These are phyloP conservation scores for Oreotrochilus melanogaster DNA, from an alignment of 2,113 vertebrate species.

Conservation along the genomic window DNA sequence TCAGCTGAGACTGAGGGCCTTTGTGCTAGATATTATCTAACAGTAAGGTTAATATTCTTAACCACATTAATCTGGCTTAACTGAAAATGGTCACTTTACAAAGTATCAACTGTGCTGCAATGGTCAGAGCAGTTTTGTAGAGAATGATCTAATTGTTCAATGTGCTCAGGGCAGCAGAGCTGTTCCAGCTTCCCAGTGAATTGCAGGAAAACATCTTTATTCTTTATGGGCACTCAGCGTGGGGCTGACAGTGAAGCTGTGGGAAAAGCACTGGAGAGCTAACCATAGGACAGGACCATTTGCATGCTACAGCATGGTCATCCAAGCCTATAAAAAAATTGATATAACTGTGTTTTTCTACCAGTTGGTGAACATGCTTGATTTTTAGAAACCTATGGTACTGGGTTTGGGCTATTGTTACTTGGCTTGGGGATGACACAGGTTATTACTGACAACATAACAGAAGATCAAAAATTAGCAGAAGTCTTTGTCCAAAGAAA, in stretches of 20 bases:
- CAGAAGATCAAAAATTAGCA: background rate
- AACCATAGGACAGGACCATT: background rate
- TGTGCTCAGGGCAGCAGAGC: background rate
- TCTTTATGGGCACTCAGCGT: background rate
- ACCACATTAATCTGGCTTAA: background rate
- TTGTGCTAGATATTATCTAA: slow-evolving; percentile 9
- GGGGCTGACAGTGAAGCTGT: background rate
- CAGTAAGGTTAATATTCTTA: slow-evolving; percentile 13
- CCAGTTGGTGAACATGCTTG: accelerated
- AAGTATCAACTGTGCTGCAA: background rate
- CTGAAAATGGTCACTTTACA: background rate
- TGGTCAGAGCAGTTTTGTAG: background rate
- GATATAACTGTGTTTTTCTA: background rate
- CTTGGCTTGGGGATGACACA: background rate
- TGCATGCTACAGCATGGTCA: background rate
- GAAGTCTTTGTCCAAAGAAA: background rate
- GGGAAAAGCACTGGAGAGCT: background rate
- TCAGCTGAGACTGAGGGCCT: background rate
- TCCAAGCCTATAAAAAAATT: background rate
- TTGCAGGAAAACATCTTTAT: background rate
- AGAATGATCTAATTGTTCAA: background rate
- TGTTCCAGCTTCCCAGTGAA: background rate
- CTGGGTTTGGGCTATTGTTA: background rate
- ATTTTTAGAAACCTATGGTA: background rate
- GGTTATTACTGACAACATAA: background rate